Evolutionary conservation across 1,140 invertebrate species (phyloP), one percentile per base, ranked within the genome.

Genomic region (Philotrypesis tridentata): DNA sequence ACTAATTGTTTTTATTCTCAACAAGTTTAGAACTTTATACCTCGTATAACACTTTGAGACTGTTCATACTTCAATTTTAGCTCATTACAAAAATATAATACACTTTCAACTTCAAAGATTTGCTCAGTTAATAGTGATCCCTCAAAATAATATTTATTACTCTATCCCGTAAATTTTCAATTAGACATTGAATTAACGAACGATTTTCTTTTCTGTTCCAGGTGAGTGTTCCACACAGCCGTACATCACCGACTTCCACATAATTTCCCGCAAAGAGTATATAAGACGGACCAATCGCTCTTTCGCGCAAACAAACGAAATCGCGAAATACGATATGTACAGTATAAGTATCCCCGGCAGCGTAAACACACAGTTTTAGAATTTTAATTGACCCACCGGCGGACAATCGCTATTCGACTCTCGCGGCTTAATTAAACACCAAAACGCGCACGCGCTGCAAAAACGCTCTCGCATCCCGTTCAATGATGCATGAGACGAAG

Each of bases 141-240:
- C n/a, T n/a, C n/a, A n/a, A n/a, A n/a, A n/a, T n/a, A n/a, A n/a
- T n/a, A n/a, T n/a, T n/a, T n/a, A n/a, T n/a, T n/a, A n/a, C n/a
- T n/a, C n/a, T n/a, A n/a, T n/a, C n/a, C n/a, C n/a, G n/a, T n/a
- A n/a, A n/a, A n/a, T n/a, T 37, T 37, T 37, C 33, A 37, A 5
- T 37, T 37, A 37, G 33, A 5, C 3, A 3, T 37, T 37, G 33
- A 5, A 37, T 37, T 80, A 65, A 80, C 67, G 12, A 27, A 9
- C 40, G 6, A 31, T 78, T 63, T 48, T 33, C 17, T 80, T 83
- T 83, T 65, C n/a, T 78, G 79, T 83, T 83, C 73, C 67, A 83
- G 82, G 82, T 83, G 77, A 83, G 82, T 83, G n/a, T 80, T 48
- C 43, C 14, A 14, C 11, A 17, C 12, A 6, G 11, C 5, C 71